Evolutionary conservation across 2,888 invertebrate genomes (phyloP), one percentile per base, ranked within the genome.

Genomic region (Gastracanthus pulcherrimus): DNA sequence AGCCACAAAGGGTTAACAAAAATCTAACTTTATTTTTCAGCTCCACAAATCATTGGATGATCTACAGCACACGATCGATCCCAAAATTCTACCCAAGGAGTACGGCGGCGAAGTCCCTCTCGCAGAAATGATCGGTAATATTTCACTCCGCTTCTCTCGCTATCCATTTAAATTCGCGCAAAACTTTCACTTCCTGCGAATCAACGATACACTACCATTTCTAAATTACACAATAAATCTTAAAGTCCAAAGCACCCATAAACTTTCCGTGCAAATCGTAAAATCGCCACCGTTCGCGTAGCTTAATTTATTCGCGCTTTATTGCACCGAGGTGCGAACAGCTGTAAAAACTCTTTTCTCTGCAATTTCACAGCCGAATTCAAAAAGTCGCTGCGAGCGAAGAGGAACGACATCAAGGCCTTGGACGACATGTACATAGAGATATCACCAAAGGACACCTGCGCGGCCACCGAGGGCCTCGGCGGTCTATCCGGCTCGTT

Each of bases 51-150:
- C 93, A 36, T 90, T 95, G 31, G 95, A 96, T 7, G 96, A 96
- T n/a, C 92, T 97, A 45, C 94, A 94, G 84, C 93, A 94, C 58
- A 94, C 95, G 86, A 93, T 97, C 7, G 94, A 96, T 89, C 94
- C 95, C 31, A 94, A 95, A 81, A 95, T 97, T 87, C 91, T 98
- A 84, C 97, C 97, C 0, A 95, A 96, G 90, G 97, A 98, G 91
- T 97, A 97, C 88, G 97, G 97, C 9, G 97, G 97, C n/a, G 95
- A 94, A 26, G 94, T 96, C 26, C 96, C 97, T 23, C 92, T 97
- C 72, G 93, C 93, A 36, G 96, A 97, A 72, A 97, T 98, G 96
- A 95, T 97, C 82, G 94, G 95, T 90, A 94, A 94, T 87, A 64
- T 26, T 23, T 36, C 34, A 16, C 16, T 19, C 26, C 1, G 13